These are phyloP conservation scores for Scaptodrosophila lebanonensis DNA, from an alignment of 1,140 invertebrate species.

Conservation along the genomic window DNA sequence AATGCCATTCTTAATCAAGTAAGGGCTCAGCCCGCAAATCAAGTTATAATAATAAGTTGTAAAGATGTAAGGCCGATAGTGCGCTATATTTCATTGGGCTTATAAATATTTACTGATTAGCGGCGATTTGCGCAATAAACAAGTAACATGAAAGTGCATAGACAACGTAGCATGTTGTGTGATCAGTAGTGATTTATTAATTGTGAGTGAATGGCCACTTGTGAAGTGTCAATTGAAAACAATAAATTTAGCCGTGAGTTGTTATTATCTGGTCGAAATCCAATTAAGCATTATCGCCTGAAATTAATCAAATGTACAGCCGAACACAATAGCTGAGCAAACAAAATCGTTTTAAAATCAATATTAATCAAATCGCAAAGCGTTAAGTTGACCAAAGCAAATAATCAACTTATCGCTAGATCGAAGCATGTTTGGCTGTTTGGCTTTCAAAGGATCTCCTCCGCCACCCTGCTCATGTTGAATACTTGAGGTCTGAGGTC, in stretches of 20 bases:
- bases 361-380: slow-evolving; percentile 69
- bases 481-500: slow-evolving; percentile 12
- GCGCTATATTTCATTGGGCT: too few relatives aligned
- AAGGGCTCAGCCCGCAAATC: too few relatives aligned
- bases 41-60: too few relatives aligned
- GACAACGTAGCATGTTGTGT: too few relatives aligned
- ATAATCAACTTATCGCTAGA: slow-evolving; percentile 46
- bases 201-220: not conserved
- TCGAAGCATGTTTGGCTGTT: slow-evolving; percentile 3
- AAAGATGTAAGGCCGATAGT: too few relatives aligned
- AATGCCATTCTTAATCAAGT: too few relatives aligned
- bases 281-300: slow-evolving; percentile 72
- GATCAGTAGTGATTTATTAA: too few relatives aligned
- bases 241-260: slow-evolving; percentile 39
- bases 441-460: not conserved
- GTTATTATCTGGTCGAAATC: slow-evolving; percentile 65
- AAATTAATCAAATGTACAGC: slow-evolving; percentile 69
- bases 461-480: not conserved
- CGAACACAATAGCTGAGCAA: slow-evolving; percentile 64
- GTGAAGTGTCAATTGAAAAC: not conserved
- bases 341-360: slow-evolving; percentile 63
- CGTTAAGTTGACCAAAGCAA: slow-evolving; percentile 18
- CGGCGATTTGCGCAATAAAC: too few relatives aligned
- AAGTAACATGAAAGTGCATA: too few relatives aligned
- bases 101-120: too few relatives aligned